A percentile compares a stretch with the other conserved stretches of the same genome.
Evolutionary conservation across 2,113 vertebrate genomes (phyloP).

Genomic region (Poeciliopsis occidentalis): DNA sequence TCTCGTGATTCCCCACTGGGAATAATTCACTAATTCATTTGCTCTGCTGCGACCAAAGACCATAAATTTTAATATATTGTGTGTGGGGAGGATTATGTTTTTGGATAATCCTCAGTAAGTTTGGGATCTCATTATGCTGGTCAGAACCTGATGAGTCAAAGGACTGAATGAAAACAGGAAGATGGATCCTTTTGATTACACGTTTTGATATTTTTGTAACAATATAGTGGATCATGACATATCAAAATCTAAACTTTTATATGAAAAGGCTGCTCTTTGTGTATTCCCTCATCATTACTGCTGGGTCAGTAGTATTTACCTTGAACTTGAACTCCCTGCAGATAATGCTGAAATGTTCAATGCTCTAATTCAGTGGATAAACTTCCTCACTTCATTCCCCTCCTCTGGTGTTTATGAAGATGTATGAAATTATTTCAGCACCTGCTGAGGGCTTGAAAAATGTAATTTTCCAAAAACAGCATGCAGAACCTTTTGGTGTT

Average conservation of each 20-base stretch:
- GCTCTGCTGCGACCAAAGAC: background rate
- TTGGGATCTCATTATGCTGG: slow-evolving; percentile 64
- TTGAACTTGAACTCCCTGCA: background rate
- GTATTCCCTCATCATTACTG: background rate
- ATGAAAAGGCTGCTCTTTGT: background rate
- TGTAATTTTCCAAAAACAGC: background rate
- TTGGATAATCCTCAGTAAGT: slow-evolving; percentile 31
- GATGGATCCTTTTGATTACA: slow-evolving; percentile 14
- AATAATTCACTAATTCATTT: slow-evolving; percentile 38
- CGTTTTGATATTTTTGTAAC: background rate
- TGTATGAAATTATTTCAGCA: background rate
- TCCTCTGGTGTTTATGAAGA: background rate
- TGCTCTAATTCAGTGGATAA: background rate
- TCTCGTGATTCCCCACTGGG: slow-evolving; percentile 28
- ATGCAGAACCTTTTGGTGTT: background rate
- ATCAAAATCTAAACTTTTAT: background rate
- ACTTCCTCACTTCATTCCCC: background rate
- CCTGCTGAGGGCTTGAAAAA: background rate
- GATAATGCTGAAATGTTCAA: background rate
- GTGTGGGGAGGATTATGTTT: slow-evolving; percentile 28
- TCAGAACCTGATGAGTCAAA: slow-evolving; percentile 53
- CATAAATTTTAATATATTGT: slow-evolving; percentile 43
- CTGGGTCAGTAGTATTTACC: background rate
- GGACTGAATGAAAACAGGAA: slow-evolving; percentile 33
- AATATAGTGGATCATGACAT: background rate